Evolutionary conservation across 1,140 invertebrate genomes (phyloP), one percentile per base, ranked within the genome.

Genomic region (Macrobrachium rosenbergii): DNA sequence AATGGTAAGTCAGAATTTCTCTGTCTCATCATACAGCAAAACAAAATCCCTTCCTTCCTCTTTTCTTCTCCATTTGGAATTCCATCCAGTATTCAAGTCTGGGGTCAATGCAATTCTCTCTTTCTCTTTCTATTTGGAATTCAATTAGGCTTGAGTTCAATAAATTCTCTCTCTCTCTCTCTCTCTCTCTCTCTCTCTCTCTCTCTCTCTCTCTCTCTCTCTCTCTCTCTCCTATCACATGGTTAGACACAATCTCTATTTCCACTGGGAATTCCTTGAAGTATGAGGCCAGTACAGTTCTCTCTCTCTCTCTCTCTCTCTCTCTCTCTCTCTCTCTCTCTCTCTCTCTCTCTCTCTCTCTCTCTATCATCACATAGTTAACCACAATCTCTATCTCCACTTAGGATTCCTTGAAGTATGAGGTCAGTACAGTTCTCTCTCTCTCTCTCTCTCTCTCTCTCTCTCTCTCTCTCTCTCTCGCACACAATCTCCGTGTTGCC

Each of bases 21-120:
- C 1, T 37, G 28, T 37, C 28, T 37, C 28, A 2, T 37, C 28
- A 1, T 37, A 37, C 3, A 37, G 28, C 28, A 37, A 37, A 37
- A 37, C 77, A 52, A 37, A 52, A 21, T 78, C 76, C 52, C 76
- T 78, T 52, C 59, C 76, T 78, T 52, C 59, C 76, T 78, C 76
- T 78, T 52, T 59, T 52, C 59, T 43, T 58, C 45, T 58, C 43
- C 59, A 16, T 78, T 43, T 52, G 0, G 28, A 14, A n/a, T 43
- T 77, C 45, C 45, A 19, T 77, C 21, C 45, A 19, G 28, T 12
- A 43, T 17, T 23, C n/a, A 37, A 5, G 19, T 43, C 17, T n/a
- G 11, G 10, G 21, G 12, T 72, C 14, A 16, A 14, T 12, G 21
- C n/a, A 11, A 16, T n/a, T 12, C 1, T 17, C 67, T 17, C 14